Percentiles rank a stretch among this genome's conserved stretches.
Conservation (phyloP, 2,113 vertebrate species). For the Antechinus stuartii region DNA sequence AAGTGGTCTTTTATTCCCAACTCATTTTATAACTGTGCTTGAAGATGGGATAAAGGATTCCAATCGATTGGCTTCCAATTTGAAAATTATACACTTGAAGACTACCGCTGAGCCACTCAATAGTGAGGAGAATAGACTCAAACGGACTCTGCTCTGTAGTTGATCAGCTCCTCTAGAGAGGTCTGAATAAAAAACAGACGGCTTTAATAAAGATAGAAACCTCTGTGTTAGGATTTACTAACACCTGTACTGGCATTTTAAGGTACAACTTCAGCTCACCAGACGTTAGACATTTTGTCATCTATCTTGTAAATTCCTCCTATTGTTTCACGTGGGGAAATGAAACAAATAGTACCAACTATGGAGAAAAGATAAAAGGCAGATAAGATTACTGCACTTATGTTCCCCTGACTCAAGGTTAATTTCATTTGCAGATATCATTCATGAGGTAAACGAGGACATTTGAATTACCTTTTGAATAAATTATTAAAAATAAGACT, state of each 20-base stretch:
- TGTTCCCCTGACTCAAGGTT: slow-evolving; percentile 43
- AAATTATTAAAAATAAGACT: slow-evolving; percentile 41
- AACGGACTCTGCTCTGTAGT: slow-evolving; percentile 78
- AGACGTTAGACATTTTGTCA: slow-evolving; percentile 69
- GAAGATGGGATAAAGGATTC: slow-evolving; percentile 88
- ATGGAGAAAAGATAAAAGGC: neutral
- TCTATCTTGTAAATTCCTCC: slow-evolving; percentile 62
- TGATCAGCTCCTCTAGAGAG: slow-evolving; percentile 64
- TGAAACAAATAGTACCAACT: slow-evolving; percentile 56
- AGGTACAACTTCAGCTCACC: slow-evolving; percentile 55
- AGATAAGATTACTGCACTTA: neutral
- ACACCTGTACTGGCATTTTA: slow-evolving; percentile 77
- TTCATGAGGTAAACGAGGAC: slow-evolving; percentile 11
- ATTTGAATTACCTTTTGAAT: neutral
- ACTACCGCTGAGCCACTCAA: slow-evolving; percentile 87
- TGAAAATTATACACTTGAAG: slow-evolving; percentile 91
- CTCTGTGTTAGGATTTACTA: slow-evolving; percentile 72
- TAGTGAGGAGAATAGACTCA: slow-evolving; percentile 82
- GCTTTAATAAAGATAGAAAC: slow-evolving; percentile 71
- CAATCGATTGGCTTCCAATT: slow-evolving; percentile 92
- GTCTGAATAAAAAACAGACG: slow-evolving; percentile 76
- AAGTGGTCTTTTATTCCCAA: slow-evolving; percentile 83
- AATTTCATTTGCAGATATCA: slow-evolving; percentile 44
- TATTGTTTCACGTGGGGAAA: neutral
- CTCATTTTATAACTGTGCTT: slow-evolving; percentile 84